Percentiles rank a stretch among this genome's conserved stretches.
These are phyloP conservation scores for Clupea harengus DNA, from an alignment of 2,113 vertebrate genomes.

Conservation along the genomic window DNA sequence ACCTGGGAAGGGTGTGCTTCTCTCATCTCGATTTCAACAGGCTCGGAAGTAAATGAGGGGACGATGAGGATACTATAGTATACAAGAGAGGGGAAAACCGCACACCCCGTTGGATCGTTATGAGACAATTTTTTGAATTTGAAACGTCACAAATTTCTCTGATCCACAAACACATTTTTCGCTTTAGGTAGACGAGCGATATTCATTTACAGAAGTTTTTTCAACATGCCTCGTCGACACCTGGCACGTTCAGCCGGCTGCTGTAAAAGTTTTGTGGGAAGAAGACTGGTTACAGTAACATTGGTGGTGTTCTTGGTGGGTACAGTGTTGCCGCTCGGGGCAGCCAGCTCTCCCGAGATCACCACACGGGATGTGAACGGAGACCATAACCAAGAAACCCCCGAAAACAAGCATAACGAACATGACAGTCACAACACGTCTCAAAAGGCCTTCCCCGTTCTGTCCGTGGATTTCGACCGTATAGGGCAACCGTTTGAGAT, in stretches of 20 bases:
- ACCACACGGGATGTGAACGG: neutral
- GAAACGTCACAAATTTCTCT: neutral
- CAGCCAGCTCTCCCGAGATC: slow-evolving; percentile 54
- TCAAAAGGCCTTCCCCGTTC: slow-evolving; percentile 85
- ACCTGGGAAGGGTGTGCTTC: slow-evolving; percentile 25
- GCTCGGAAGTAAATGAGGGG: neutral
- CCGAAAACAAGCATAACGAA: accelerated
- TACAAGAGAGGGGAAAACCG: neutral
- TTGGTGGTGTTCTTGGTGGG: slow-evolving; percentile 53
- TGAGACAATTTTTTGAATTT: neutral
- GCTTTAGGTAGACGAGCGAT: neutral
- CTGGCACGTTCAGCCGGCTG: neutral
- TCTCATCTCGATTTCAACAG: neutral
- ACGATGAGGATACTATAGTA: neutral
- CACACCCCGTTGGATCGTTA: neutral
- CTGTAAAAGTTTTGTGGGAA: slow-evolving; percentile 24
- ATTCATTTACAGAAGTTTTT: neutral
- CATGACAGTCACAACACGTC: slow-evolving; percentile 15
- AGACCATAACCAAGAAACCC: accelerated
- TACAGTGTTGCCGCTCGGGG: slow-evolving; percentile 48
- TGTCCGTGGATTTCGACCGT: slow-evolving; percentile 76
- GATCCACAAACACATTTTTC: neutral
- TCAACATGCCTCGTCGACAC: neutral
- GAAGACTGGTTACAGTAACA: slow-evolving; percentile 51
- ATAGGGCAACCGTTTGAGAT: slow-evolving; percentile 86